Percentiles rank a stretch among this genome's conserved stretches.
phyloP scores from a whole-genome alignment of 2,797 vertebrate species.

The Neopelma chrysocephalum region DNA sequence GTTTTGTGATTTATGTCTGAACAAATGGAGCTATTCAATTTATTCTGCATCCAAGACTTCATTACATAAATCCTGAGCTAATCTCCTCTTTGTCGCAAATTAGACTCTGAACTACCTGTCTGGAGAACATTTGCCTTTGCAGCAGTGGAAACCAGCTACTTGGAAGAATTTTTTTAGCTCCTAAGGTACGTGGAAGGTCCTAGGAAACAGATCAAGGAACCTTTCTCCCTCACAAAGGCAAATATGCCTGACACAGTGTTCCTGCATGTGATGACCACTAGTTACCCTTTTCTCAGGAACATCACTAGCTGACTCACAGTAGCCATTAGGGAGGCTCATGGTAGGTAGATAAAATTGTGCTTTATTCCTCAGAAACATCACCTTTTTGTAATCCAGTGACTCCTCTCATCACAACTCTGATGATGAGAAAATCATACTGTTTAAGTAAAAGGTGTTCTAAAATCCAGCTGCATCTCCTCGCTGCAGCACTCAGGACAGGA shows the following conservation, averaged over 20 bases:
- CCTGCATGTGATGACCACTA: not conserved
- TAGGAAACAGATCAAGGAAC: not conserved
- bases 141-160: not conserved
- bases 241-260: not conserved
- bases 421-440: not conserved
- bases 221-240: not conserved
- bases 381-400: not conserved
- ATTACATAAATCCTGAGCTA: conserved; percentile 43
- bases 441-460: not conserved
- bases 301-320: not conserved
- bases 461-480: not conserved
- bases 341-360: not conserved
- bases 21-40: conserved; percentile 43
- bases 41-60: not conserved
- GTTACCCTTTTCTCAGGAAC: not conserved
- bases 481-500: not conserved
- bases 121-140: not conserved
- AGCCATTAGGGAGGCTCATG: not conserved
- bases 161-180: not conserved
- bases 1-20: conserved; percentile 34
- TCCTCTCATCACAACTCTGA: not conserved
- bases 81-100: conserved; percentile 31
- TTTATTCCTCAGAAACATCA: not conserved
- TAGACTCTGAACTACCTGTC: not conserved
- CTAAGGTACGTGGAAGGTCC: not conserved